These are phyloP conservation scores for Hydrotaea diabolus DNA, from an alignment of 2,888 invertebrate genomes.

Conservation along the genomic window DNA sequence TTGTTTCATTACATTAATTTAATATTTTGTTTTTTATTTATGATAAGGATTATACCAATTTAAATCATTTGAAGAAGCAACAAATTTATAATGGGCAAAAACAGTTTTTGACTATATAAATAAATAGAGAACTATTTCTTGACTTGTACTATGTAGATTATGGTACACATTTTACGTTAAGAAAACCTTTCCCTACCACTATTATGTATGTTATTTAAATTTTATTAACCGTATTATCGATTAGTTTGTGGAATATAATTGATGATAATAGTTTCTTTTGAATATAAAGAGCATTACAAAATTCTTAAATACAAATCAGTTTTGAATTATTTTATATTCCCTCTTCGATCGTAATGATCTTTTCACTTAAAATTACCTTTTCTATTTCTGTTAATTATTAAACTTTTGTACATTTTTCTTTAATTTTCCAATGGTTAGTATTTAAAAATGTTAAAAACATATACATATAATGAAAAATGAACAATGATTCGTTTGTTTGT, in stretches of 20 bases:
- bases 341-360: background rate
- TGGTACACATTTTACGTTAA: slow-evolving; percentile 49
- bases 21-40: slow-evolving; percentile 34
- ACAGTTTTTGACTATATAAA: slow-evolving; percentile 46
- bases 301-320: slow-evolving; percentile 3
- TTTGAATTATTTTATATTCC: background rate
- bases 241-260: slow-evolving; percentile 20
- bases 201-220: slow-evolving; percentile 38
- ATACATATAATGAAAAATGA: slow-evolving; percentile 24
- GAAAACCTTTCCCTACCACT: slow-evolving; percentile 25
- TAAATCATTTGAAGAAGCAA: slow-evolving; percentile 24
- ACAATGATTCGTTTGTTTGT: slow-evolving; percentile 49
- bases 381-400: slow-evolving; percentile 24
- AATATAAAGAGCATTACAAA: slow-evolving; percentile 1
- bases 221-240: slow-evolving; percentile 48
- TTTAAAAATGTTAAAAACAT: slow-evolving; percentile 49
- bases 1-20: slow-evolving; percentile 70
- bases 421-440: slow-evolving; percentile 41
- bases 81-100: slow-evolving; percentile 30
- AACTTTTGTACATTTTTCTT: slow-evolving; percentile 56
- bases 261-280: background rate
- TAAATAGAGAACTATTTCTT: slow-evolving; percentile 43
- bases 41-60: slow-evolving; percentile 43
- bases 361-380: background rate
- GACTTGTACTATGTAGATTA: slow-evolving; percentile 60